Evolutionary conservation across 2,113 vertebrate species (phyloP).

Genomic region (Dipodomys spectabilis): DNA sequence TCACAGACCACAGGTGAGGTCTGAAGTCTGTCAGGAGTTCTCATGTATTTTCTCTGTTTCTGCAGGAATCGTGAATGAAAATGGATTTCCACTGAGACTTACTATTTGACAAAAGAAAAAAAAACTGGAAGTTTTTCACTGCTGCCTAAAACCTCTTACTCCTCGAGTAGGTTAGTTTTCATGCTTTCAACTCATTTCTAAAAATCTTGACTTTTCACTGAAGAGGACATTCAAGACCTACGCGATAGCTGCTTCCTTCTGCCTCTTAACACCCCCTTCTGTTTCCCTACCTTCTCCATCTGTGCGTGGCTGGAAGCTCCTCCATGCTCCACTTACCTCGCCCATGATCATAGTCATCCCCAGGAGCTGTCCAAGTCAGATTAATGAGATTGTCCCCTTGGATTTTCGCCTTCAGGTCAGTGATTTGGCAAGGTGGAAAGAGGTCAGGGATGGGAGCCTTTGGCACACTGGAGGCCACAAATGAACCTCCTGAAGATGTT

Average conservation of each 20-base stretch:
- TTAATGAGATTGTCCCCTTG: constrained; percentile 66
- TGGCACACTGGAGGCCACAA: constrained; percentile 67
- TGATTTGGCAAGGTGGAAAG: constrained; percentile 85
- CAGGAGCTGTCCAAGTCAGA: constrained; percentile 85
- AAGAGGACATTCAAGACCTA: neutral
- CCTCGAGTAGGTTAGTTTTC: neutral
- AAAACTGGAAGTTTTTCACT: neutral
- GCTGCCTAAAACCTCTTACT: neutral
- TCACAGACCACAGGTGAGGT: neutral
- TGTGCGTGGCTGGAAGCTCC: neutral
- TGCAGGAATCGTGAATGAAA: neutral
- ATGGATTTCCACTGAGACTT: neutral
- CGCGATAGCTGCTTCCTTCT: neutral
- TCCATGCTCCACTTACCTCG: constrained; percentile 73
- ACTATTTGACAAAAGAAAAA: neutral
- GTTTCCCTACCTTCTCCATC: neutral
- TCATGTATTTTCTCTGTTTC: neutral
- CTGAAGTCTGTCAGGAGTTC: neutral
- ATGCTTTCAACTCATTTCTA: neutral
- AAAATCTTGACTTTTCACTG: constrained; percentile 25
- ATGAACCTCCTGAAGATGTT: constrained; percentile 80
- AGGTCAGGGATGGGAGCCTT: constrained; percentile 59
- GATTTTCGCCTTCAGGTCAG: constrained; percentile 80
- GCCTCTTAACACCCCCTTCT: neutral
- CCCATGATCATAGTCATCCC: constrained; percentile 82